A percentile compares a stretch with the other conserved stretches of the same genome.
These are phyloP conservation scores for Heterochromis multidens DNA, from an alignment of 2,113 vertebrate genomes.

Conservation along the genomic window DNA sequence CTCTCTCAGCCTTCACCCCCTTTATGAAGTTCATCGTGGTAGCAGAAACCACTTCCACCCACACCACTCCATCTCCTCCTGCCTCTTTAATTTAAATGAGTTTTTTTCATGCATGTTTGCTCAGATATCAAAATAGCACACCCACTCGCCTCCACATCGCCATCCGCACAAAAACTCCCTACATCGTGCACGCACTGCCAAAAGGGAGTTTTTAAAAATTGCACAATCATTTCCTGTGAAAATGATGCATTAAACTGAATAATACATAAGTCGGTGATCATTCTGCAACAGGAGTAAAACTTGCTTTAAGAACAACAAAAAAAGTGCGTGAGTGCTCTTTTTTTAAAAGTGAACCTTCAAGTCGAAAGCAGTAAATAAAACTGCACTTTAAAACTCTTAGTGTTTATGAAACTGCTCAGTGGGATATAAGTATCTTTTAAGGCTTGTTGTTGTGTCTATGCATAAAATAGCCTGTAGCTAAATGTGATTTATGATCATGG, in stretches of 20 bases:
- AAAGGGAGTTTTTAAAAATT: background rate
- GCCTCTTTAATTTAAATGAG: background rate
- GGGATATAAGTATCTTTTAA: background rate
- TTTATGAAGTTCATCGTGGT: background rate
- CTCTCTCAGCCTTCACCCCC: background rate
- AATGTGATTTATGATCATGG: background rate
- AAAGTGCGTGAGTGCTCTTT: background rate
- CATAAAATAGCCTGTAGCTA: background rate
- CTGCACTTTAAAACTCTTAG: background rate
- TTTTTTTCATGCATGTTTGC: background rate
- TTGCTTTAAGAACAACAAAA: background rate
- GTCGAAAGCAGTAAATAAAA: background rate
- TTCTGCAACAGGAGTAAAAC: background rate
- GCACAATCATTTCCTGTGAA: background rate
- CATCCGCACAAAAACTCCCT: background rate
- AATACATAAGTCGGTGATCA: background rate
- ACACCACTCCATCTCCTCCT: background rate
- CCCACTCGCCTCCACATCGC: background rate
- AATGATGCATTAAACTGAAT: background rate
- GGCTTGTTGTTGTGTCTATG: background rate
- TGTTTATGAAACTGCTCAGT: background rate
- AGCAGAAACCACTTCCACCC: background rate
- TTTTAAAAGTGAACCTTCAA: background rate
- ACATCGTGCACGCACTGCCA: background rate
- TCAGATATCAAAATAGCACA: background rate